Percentiles rank a stretch among this genome's conserved stretches.
Evolutionary conservation across 2,113 vertebrate genomes (phyloP).

Genomic region (Odocoileus virginianus): DNA sequence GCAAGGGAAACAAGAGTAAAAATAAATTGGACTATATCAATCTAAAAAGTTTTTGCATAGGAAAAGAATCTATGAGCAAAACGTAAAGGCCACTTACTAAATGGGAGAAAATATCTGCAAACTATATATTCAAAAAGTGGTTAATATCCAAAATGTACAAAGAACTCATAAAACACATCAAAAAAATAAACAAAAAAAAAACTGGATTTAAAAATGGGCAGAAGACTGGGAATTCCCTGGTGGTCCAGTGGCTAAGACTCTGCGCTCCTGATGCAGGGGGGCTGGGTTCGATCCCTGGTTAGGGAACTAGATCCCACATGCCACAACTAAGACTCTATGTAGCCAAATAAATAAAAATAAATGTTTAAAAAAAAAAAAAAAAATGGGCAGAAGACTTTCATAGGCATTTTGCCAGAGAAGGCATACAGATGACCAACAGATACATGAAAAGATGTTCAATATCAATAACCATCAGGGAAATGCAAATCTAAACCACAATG

Average conservation of each 20-base stretch:
- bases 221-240: too few species aligned
- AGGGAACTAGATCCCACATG: too few species aligned
- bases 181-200: neutral
- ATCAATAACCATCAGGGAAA: neutral
- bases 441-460: neutral
- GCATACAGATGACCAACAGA: neutral
- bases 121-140: neutral
- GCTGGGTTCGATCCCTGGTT: too few species aligned
- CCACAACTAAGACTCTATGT: too few species aligned
- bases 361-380: neutral
- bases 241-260: too few species aligned
- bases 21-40: neutral
- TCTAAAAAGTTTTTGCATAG: neutral
- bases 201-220: neutral
- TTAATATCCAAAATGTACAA: neutral
- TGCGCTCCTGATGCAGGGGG: too few species aligned
- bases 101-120: neutral
- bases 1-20: neutral
- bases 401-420: neutral
- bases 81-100: neutral
- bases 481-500: neutral
- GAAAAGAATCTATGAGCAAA: neutral
- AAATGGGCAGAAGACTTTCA: neutral
- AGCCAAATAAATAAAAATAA: too few species aligned
- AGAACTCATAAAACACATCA: neutral